These are phyloP conservation scores for Hyalella azteca DNA, from an alignment of 2,888 invertebrate species.

Conservation along the genomic window DNA sequence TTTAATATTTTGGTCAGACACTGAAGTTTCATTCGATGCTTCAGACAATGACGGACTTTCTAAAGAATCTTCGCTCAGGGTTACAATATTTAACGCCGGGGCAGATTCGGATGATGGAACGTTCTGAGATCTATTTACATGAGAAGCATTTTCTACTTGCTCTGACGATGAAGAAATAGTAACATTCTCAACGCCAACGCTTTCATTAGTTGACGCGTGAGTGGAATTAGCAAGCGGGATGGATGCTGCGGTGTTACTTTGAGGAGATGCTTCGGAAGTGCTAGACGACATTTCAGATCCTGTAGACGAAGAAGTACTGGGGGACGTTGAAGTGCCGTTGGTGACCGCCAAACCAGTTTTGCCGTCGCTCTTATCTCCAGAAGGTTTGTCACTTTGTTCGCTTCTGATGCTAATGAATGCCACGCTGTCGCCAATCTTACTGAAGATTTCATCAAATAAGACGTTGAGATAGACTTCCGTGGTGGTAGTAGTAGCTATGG, in stretches of 20 bases:
- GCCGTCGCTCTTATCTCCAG: background rate
- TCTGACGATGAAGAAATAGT: too few species aligned
- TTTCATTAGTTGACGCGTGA: background rate
- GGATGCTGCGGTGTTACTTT: too few species aligned
- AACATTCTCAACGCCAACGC: too few species aligned
- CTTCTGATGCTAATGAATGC: conserved; percentile 7
- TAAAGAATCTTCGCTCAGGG: too few species aligned
- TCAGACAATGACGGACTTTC: too few species aligned
- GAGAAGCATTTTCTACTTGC: too few species aligned
- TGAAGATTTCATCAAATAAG: conserved; percentile 26
- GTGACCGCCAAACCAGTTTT: background rate
- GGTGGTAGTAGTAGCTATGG: conserved; percentile 22
- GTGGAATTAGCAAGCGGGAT: too few species aligned
- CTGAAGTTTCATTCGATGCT: too few species aligned
- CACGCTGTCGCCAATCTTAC: background rate
- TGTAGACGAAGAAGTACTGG: background rate
- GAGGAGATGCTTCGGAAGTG: background rate
- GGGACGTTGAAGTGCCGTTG: conserved; percentile 1
- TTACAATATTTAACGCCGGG: too few species aligned
- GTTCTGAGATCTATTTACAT: too few species aligned
- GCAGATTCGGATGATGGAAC: too few species aligned
- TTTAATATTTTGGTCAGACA: too few species aligned
- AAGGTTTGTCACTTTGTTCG: background rate
- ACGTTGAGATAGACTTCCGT: background rate
- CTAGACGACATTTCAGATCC: background rate